Percentiles rank a stretch among this genome's conserved stretches.
phyloP scores from a whole-genome alignment of 2,797 vertebrate genomes.

The Adelosebastes latens region DNA sequence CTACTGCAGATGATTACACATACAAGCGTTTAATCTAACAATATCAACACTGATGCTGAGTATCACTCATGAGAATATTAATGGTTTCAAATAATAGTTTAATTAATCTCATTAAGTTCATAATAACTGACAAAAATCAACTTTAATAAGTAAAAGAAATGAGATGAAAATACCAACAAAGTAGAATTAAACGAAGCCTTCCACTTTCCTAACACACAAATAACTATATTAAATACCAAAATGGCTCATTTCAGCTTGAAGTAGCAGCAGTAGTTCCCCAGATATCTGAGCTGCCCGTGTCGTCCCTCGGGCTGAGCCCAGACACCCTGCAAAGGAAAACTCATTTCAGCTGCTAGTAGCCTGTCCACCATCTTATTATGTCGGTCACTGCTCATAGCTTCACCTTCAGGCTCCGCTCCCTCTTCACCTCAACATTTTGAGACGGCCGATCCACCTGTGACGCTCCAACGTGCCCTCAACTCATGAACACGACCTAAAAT shows the following conservation, averaged over 20 bases:
- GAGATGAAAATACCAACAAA: background rate
- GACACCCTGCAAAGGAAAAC: conserved; percentile 25
- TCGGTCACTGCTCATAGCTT: conserved; percentile 23
- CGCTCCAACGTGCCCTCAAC: background rate
- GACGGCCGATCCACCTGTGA: conserved; percentile 21
- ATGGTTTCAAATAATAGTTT: background rate
- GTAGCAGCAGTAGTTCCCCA: background rate
- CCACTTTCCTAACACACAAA: background rate
- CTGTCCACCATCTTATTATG: conserved; percentile 38
- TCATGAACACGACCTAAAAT: conserved; percentile 14
- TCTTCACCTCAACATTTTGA: conserved; percentile 15
- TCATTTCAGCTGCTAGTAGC: conserved; percentile 30
- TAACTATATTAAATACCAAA: background rate
- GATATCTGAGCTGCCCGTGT: conserved; percentile 23
- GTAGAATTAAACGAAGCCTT: background rate
- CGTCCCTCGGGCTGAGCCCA: conserved; percentile 18
- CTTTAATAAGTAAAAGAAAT: background rate
- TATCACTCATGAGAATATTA: background rate
- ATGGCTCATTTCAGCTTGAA: conserved; percentile 6
- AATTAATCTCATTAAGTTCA: background rate
- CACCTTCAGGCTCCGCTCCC: conserved; percentile 33
- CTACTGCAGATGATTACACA: background rate
- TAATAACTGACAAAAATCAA: background rate
- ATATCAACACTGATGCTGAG: background rate
- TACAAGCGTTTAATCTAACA: background rate